Conservation (phyloP, 2,113 vertebrate species). For the Engraulis encrasicolus region DNA sequence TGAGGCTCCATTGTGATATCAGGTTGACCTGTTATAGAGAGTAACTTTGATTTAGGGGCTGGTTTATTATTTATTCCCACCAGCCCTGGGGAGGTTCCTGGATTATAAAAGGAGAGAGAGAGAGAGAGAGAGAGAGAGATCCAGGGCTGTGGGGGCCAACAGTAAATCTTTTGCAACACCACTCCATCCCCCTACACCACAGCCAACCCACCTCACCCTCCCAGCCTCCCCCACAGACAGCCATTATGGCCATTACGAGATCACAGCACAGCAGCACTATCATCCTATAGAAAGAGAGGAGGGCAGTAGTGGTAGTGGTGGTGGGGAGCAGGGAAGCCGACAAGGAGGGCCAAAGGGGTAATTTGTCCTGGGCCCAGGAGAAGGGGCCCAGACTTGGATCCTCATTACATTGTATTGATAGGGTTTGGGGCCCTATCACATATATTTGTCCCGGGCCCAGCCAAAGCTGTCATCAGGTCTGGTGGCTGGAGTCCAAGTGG, state of each 20-base stretch:
- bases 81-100: neutral
- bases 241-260: slow-evolving; percentile 41
- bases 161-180: slow-evolving; percentile 50
- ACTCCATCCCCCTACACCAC: neutral
- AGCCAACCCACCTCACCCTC: neutral
- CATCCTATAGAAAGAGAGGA: slow-evolving; percentile 14
- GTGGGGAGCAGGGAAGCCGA: too few relatives aligned
- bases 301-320: too few relatives aligned
- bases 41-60: neutral
- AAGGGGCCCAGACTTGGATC: too few relatives aligned
- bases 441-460: too few relatives aligned
- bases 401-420: too few relatives aligned
- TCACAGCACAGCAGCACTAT: neutral
- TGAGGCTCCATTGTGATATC: neutral
- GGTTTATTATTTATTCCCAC: neutral
- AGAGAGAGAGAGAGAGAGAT: too few relatives aligned
- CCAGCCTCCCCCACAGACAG: slow-evolving; percentile 5
- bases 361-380: too few relatives aligned
- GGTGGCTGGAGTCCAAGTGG: neutral
- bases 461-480: too few relatives aligned
- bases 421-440: too few relatives aligned
- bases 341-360: too few relatives aligned
- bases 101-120: neutral
- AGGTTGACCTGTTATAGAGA: neutral
- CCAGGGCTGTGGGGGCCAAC: slow-evolving; percentile 21